Percentiles rank a stretch among this genome's conserved stretches.
These are phyloP conservation scores for Zaprionus ghesquierei DNA, from an alignment of 1,140 invertebrate genomes.

Conservation along the genomic window DNA sequence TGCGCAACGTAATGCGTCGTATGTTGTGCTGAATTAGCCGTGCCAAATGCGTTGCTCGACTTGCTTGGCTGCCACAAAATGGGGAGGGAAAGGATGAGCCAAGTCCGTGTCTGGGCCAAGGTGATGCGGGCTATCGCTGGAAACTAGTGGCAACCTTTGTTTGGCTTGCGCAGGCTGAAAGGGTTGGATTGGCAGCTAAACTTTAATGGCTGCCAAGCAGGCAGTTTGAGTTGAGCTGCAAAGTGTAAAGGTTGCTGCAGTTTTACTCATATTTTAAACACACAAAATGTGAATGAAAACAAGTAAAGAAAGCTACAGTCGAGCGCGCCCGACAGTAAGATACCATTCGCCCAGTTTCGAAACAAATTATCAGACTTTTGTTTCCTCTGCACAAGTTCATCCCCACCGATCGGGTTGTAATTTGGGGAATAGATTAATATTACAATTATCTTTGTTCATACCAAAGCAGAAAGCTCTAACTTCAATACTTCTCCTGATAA, in stretches of 20 bases:
- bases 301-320: too few relatives aligned
- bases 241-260: not conserved
- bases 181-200: constrained; percentile 9
- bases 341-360: too few relatives aligned
- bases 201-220: constrained; percentile 27
- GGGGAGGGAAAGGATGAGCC: too few relatives aligned
- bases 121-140: constrained; percentile 36
- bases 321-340: too few relatives aligned
- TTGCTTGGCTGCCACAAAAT: constrained; percentile 17
- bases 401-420: too few relatives aligned
- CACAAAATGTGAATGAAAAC: not conserved
- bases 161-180: constrained; percentile 9
- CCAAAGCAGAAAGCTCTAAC: too few relatives aligned
- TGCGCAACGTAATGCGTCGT: constrained; percentile 35
- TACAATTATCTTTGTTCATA: too few relatives aligned
- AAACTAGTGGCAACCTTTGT: constrained; percentile 29
- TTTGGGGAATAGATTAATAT: too few relatives aligned
- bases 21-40: constrained; percentile 54
- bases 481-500: too few relatives aligned
- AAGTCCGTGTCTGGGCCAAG: constrained; percentile 4
- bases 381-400: too few relatives aligned
- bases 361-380: too few relatives aligned
- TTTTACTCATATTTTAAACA: too few relatives aligned
- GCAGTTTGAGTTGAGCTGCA: not conserved
- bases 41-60: constrained; percentile 45